These are phyloP conservation scores for Panurus biarmicus DNA, from an alignment of 2,113 vertebrate species.

Conservation along the genomic window DNA sequence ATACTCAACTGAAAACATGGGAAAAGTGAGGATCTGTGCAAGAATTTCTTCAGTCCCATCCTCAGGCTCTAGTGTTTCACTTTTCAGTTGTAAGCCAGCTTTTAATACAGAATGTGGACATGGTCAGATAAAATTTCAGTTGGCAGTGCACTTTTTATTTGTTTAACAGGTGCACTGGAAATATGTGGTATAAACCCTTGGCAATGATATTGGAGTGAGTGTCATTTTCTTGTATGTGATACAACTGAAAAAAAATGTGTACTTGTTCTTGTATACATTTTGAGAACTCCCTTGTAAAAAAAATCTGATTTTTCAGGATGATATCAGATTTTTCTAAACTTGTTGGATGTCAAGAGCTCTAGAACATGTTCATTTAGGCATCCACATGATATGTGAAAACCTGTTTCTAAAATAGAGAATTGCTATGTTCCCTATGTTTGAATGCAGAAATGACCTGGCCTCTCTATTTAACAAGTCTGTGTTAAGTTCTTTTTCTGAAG, in stretches of 20 bases:
- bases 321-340: background rate
- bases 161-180: background rate
- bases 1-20: background rate
- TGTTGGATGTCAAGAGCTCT: background rate
- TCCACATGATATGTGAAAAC: background rate
- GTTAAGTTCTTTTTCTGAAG: background rate
- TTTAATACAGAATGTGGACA: background rate
- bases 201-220: background rate
- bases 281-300: background rate
- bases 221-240: background rate
- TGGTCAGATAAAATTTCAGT: conserved; percentile 7
- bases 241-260: background rate
- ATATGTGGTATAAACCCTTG: background rate
- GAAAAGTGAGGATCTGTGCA: background rate
- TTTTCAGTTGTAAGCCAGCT: background rate
- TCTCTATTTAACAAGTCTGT: background rate
- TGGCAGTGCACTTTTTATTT: background rate
- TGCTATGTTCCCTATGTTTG: background rate
- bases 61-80: background rate
- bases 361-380: background rate
- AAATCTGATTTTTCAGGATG: background rate
- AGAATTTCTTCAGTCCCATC: background rate
- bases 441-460: background rate
- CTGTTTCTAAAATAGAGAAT: background rate
- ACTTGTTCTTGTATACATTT: background rate